Conservation (phyloP, 2,888 invertebrate genomes). For the Morinoia aosen region DNA sequence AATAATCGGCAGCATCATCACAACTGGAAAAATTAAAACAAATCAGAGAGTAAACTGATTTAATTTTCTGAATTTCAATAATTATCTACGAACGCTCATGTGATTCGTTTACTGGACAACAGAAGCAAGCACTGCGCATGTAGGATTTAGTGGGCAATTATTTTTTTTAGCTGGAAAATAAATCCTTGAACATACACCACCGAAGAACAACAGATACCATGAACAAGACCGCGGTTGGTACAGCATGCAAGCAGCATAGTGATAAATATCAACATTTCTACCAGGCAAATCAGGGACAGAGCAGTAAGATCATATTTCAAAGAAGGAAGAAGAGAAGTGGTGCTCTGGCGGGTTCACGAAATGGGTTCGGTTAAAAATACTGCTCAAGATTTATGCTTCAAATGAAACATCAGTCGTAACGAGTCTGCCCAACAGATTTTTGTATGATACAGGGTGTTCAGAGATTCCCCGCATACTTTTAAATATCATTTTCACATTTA, state of each 20-base stretch:
- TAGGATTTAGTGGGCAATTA: not conserved
- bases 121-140: not conserved
- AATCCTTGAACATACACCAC: not conserved
- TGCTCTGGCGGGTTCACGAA: too few relatives aligned
- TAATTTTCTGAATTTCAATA: not conserved
- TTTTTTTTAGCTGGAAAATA: not conserved
- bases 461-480: not conserved
- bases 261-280: not conserved
- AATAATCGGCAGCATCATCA: not conserved
- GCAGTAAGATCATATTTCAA: not conserved
- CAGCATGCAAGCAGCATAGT: not conserved
- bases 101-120: not conserved
- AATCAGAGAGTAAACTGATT: not conserved
- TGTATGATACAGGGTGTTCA: not conserved
- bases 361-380: not conserved
- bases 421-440: not conserved
- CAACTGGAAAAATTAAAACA: not conserved
- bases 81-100: too few relatives aligned
- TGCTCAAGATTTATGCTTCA: not conserved
- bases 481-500: not conserved
- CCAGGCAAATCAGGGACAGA: not conserved
- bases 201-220: not conserved
- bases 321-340: too few relatives aligned
- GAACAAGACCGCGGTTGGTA: not conserved
- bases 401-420: not conserved